phyloP scores from a whole-genome alignment of 64 coral and sea anemone species.

The Porites lutea region DNA sequence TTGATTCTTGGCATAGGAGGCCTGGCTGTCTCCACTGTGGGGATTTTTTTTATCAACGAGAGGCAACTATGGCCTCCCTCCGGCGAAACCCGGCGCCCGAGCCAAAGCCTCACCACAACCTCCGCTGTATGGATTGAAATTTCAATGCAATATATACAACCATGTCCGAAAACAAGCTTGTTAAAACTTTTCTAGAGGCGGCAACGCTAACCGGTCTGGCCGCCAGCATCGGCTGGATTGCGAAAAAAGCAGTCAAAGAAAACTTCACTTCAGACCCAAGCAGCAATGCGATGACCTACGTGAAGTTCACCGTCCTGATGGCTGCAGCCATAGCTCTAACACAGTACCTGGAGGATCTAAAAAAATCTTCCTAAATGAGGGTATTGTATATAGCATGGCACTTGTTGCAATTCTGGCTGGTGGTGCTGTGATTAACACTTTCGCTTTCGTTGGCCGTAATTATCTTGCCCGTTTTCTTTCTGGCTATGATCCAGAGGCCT shows the following conservation, averaged over 20 bases:
- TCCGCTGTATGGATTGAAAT: too few species aligned
- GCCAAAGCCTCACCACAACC: too few species aligned
- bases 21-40: too few species aligned
- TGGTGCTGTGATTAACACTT: constrained; percentile 45
- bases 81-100: too few species aligned
- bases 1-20: too few species aligned
- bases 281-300: constrained; percentile 9
- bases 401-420: constrained; percentile 42
- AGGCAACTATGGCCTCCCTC: too few species aligned
- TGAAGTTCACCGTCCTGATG: background rate
- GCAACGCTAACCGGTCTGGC: background rate
- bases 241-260: constrained; percentile 15
- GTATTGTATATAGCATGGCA: constrained; percentile 2
- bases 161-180: constrained; percentile 15
- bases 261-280: background rate
- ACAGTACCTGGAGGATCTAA: background rate
- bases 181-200: constrained; percentile 11
- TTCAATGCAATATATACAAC: too few species aligned
- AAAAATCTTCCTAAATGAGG: background rate
- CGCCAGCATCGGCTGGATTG: constrained; percentile 33
- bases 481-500: background rate
- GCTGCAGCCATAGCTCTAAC: background rate
- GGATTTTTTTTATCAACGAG: too few species aligned
- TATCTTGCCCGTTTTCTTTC: constrained; percentile 32
- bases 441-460: constrained; percentile 30